phyloP scores from a whole-genome alignment of 2,113 vertebrate genomes.

The Hydrochoerus hydrochaeris region DNA sequence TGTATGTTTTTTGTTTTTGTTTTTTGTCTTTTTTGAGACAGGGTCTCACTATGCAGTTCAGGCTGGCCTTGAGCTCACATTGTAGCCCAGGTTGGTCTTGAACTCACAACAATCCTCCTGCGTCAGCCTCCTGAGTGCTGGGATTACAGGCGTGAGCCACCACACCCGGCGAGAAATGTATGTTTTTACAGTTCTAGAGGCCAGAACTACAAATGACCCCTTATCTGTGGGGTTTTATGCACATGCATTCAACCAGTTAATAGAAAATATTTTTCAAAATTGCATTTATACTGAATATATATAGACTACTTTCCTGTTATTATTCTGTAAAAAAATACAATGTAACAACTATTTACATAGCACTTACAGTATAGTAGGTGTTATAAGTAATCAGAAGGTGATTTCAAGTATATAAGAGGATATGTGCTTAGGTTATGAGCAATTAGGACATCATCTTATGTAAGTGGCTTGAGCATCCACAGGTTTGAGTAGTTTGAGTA shows the following conservation, averaged over 20 bases:
- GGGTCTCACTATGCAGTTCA: too few species aligned
- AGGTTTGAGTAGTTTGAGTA: neutral
- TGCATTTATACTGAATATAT: neutral
- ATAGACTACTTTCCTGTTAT: neutral
- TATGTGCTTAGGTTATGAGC: neutral
- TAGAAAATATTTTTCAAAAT: neutral
- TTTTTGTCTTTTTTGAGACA: too few species aligned
- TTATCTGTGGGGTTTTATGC: neutral
- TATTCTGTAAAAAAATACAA: neutral
- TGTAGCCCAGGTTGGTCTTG: too few species aligned
- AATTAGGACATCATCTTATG: neutral
- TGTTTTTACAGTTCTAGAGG: slow-evolving; percentile 20
- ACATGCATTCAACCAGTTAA: neutral
- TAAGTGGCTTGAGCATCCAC: neutral
- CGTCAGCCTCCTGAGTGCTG: too few species aligned
- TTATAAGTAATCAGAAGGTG: neutral
- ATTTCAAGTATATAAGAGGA: neutral
- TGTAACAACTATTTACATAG: neutral
- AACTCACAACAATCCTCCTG: too few species aligned
- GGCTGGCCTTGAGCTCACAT: too few species aligned
- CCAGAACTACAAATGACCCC: neutral
- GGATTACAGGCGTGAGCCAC: too few species aligned
- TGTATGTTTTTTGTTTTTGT: slow-evolving; percentile 26
- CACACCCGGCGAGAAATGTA: too few species aligned
- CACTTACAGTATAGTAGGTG: neutral